A percentile compares a stretch with the other conserved stretches of the same genome.
phyloP scores from a whole-genome alignment of 2,113 vertebrate genomes.

The Equus quagga region DNA sequence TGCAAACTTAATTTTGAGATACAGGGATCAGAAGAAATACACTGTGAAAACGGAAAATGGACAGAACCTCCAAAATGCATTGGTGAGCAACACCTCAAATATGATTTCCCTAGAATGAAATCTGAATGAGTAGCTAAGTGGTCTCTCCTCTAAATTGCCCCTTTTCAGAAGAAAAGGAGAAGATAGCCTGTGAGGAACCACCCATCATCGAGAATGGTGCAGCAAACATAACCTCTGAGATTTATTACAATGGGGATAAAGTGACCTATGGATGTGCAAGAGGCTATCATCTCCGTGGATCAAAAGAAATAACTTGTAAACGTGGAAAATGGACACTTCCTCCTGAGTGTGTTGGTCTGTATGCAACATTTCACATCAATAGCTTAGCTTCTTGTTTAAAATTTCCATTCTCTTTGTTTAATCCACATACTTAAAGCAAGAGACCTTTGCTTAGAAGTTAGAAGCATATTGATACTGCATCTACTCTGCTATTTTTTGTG shows the following conservation, averaged over 20 bases:
- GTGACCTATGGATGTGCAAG: slow-evolving; percentile 63
- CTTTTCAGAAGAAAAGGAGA: slow-evolving; percentile 79
- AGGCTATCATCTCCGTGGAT: slow-evolving; percentile 69
- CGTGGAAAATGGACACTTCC: slow-evolving; percentile 72
- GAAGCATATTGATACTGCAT: not conserved
- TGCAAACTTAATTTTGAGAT: slow-evolving; percentile 81
- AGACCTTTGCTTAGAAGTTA: not conserved
- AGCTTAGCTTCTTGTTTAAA: not conserved
- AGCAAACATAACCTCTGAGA: not conserved
- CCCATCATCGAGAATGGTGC: not conserved
- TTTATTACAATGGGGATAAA: slow-evolving; percentile 52
- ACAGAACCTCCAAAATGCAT: slow-evolving; percentile 84
- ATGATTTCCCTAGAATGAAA: not conserved
- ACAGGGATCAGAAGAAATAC: slow-evolving; percentile 81
- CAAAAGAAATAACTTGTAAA: slow-evolving; percentile 59
- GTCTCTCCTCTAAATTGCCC: not conserved
- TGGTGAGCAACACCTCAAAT: slow-evolving; percentile 77
- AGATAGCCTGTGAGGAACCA: slow-evolving; percentile 21
- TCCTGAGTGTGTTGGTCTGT: slow-evolving; percentile 77
- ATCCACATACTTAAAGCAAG: fast-evolving
- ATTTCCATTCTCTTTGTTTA: not conserved
- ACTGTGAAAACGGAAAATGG: slow-evolving; percentile 87
- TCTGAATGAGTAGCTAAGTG: fast-evolving
- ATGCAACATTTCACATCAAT: not conserved
- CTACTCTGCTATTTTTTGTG: not conserved